Evolutionary conservation across 2,888 invertebrate genomes (phyloP).

Genomic region (Platycheirus albimanus): DNA sequence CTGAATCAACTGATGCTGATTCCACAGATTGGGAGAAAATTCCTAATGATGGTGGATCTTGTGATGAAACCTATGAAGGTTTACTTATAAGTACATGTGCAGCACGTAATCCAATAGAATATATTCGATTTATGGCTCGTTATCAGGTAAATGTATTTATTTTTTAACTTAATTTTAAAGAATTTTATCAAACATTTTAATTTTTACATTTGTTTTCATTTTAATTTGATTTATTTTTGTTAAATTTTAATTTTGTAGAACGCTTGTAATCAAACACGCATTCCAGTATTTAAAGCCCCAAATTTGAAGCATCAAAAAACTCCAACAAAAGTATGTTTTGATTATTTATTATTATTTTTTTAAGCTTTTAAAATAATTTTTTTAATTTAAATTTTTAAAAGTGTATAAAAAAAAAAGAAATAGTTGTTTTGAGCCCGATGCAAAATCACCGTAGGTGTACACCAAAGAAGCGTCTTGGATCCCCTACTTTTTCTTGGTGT

Average conservation of each 20-base stretch:
- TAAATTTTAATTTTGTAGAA: conserved; percentile 77
- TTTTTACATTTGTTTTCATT: conserved; percentile 56
- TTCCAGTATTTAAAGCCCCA: conserved; percentile 78
- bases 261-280: conserved; percentile 79
- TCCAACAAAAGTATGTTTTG: conserved; percentile 77
- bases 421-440: background rate
- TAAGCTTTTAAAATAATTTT: background rate
- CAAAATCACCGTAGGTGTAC: too few relatives aligned
- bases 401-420: too few relatives aligned
- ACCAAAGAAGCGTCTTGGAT: too few relatives aligned
- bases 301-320: conserved; percentile 67
- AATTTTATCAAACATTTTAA: conserved; percentile 21
- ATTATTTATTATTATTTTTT: conserved; percentile 51
- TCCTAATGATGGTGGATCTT: conserved; percentile 26
- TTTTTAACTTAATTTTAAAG: too few relatives aligned
- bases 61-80: conserved; percentile 79
- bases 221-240: conserved; percentile 70
- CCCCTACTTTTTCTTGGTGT: too few relatives aligned
- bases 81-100: conserved; percentile 80
- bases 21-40: conserved; percentile 66
- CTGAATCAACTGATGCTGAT: conserved; percentile 51
- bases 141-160: conserved; percentile 79
- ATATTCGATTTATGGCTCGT: conserved; percentile 81
- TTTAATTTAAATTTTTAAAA: too few relatives aligned
- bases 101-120: conserved; percentile 80